These are phyloP conservation scores for Oncorhynchus tshawytscha DNA, from an alignment of 2,113 vertebrate species.

Conservation along the genomic window DNA sequence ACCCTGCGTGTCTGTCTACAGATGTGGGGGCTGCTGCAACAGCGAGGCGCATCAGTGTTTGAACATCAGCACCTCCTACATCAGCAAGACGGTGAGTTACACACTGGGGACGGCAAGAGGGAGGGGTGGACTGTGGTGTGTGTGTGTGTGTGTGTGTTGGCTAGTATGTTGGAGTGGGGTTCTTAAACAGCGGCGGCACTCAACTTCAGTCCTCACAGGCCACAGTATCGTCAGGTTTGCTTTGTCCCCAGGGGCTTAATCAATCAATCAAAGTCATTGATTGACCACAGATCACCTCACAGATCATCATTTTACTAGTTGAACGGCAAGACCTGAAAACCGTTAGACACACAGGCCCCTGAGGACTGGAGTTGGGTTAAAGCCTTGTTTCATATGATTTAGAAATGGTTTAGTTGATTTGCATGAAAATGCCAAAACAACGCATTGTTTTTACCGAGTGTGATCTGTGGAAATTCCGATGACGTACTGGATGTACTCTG, in stretches of 20 bases:
- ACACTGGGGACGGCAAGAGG: background rate
- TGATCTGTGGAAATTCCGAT: background rate
- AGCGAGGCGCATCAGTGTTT: constrained; percentile 93
- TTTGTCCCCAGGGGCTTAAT: background rate
- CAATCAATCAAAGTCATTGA: background rate
- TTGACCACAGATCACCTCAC: background rate
- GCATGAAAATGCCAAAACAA: background rate
- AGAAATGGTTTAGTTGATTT: background rate
- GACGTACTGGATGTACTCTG: background rate
- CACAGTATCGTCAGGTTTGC: background rate
- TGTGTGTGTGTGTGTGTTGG: background rate
- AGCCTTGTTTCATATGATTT: background rate
- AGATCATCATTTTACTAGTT: background rate
- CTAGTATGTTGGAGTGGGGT: background rate
- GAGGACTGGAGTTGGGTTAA: background rate
- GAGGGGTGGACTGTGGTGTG: background rate
- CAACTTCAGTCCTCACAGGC: background rate
- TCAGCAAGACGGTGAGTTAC: constrained; percentile 94
- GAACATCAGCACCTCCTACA: constrained; percentile 91
- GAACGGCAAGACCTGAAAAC: background rate
- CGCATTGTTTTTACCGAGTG: background rate
- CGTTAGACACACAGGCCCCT: background rate
- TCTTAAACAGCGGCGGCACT: background rate
- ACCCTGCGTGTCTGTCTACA: constrained; percentile 97
- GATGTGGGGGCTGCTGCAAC: constrained; percentile 99